phyloP scores from a whole-genome alignment of 2,888 invertebrate species.

The Anodontia alba region DNA sequence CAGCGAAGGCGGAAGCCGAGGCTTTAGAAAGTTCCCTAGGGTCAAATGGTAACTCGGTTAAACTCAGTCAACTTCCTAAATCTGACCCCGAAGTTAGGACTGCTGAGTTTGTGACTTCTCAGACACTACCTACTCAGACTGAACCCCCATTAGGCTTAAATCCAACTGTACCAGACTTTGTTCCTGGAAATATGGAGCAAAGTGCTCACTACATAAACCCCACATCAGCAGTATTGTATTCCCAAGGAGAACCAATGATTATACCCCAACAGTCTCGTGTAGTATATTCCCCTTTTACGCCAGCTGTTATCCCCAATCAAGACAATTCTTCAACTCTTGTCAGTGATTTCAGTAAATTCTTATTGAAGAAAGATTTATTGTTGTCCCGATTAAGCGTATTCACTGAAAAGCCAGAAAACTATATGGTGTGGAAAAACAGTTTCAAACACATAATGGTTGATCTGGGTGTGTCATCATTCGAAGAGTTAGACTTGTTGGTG shows the following conservation, averaged over 20 bases:
- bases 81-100: neutral
- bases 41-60: neutral
- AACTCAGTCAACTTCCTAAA: neutral
- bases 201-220: neutral
- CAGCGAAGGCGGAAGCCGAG: constrained; percentile 12
- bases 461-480: neutral
- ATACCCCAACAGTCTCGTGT: no score
- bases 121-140: neutral
- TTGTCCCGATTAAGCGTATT: neutral
- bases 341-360: constrained; percentile 13
- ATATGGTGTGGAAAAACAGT: constrained; percentile 8
- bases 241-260: neutral
- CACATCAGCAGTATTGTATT: neutral
- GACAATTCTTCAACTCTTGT: neutral
- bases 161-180: neutral
- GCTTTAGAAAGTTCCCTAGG: neutral
- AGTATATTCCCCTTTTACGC: neutral
- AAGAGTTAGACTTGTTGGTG: constrained; percentile 40
- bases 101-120: neutral
- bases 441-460: constrained; percentile 9
- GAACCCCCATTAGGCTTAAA: neutral
- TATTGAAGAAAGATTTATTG: constrained; percentile 19
- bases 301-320: neutral
- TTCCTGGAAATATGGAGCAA: neutral
- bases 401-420: constrained; percentile 7